These are phyloP conservation scores for Seira sanloemensis DNA, from an alignment of 2,888 invertebrate species.

Conservation along the genomic window DNA sequence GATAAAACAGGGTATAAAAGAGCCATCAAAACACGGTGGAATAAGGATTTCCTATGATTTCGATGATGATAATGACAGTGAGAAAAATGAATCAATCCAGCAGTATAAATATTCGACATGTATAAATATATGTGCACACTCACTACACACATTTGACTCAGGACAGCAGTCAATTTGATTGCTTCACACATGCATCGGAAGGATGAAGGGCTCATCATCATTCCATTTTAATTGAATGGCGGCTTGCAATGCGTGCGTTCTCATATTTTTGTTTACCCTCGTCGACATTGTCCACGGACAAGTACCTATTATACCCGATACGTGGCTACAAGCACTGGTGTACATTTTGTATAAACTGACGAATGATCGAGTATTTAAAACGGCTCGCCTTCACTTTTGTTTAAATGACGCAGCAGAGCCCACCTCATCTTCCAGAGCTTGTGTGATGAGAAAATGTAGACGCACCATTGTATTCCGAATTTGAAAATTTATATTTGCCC, in stretches of 20 bases:
- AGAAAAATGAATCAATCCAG: constrained; percentile 42
- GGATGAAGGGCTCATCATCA: background rate
- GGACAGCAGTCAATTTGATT: background rate
- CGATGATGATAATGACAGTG: background rate
- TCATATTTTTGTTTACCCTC: background rate
- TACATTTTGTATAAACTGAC: background rate
- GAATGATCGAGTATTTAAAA: background rate
- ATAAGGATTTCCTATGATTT: background rate
- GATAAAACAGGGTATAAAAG: background rate
- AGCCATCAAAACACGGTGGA: background rate
- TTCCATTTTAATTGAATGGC: background rate
- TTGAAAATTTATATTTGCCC: background rate
- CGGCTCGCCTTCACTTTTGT: too few relatives aligned
- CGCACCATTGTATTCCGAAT: background rate
- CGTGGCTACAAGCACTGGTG: background rate
- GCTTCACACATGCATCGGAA: background rate
- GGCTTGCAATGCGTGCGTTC: background rate
- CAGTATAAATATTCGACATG: too few relatives aligned
- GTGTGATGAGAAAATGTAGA: background rate
- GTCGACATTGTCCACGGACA: background rate
- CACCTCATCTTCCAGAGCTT: background rate
- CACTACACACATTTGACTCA: background rate
- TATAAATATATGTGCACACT: constrained; percentile 19
- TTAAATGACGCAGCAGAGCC: too few relatives aligned
- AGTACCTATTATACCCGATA: background rate